These are phyloP conservation scores for Triops cancriformis DNA, from an alignment of 1,140 invertebrate species.

Conservation along the genomic window DNA sequence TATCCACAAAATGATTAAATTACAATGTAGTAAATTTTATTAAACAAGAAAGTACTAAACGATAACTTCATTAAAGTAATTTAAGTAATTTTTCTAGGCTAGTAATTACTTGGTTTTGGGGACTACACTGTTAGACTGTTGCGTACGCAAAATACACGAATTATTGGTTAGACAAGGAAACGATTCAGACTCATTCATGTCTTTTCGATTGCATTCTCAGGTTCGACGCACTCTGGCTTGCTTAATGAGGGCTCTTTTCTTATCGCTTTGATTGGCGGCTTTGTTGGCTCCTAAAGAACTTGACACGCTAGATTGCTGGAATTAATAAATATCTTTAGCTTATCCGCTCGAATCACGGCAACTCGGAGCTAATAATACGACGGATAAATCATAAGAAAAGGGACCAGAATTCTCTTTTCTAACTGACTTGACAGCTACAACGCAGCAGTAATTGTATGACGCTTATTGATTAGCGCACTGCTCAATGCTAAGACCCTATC, in stretches of 20 bases:
- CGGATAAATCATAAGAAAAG: not conserved
- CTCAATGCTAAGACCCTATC: too few relatives aligned
- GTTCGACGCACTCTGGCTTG: not conserved
- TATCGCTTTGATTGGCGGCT: not conserved
- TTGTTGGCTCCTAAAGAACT: not conserved
- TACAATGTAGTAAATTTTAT: too few relatives aligned
- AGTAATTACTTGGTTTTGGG: too few relatives aligned
- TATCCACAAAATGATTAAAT: too few relatives aligned
- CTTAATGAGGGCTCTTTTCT: not conserved
- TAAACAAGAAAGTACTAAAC: too few relatives aligned
- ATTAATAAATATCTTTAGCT: not conserved
- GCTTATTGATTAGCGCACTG: not conserved
- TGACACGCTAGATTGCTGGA: not conserved
- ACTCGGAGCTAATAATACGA: not conserved
- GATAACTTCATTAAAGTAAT: too few relatives aligned
- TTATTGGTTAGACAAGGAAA: not conserved
- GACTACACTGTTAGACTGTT: too few relatives aligned
- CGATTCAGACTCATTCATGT: not conserved
- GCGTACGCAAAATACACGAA: not conserved
- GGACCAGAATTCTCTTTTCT: not conserved
- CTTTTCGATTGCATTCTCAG: not conserved
- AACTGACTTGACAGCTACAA: not conserved
- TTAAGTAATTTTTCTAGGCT: too few relatives aligned
- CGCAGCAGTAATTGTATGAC: not conserved
- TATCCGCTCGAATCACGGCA: not conserved